Base-by-base conservation (phyloP, 1,140 invertebrate genomes). In the Listronotus oregonensis region DNA sequence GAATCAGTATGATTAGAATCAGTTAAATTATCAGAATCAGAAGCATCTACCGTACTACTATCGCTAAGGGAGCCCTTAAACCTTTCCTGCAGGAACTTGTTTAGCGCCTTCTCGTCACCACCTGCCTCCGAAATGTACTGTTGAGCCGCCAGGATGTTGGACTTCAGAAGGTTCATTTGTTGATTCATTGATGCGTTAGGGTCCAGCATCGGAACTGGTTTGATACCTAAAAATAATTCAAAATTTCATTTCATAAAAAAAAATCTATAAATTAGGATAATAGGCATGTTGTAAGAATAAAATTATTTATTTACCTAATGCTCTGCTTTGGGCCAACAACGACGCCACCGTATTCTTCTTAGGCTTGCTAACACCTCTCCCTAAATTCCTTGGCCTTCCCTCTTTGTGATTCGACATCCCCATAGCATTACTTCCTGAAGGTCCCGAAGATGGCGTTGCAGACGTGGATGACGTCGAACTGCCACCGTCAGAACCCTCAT, bases 271-370 rank as follows among this genome's bases (percentile, higher is more conserved):
- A 12, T 12, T 12, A n/a, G 6, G 9, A 18, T 18, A 51, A 10
- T 21, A 9, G 27, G 49, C 10, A 27, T 6, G 50, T 12, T 9
- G 51, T 37, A 12, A 10, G 32, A 32, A 6, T 3, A 21, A 34
- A n/a, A 32, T 44, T 8, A 40, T 47, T 63, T 4, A n/a, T 27
- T 84, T 78, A 1, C 91, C 90, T 15, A 93, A 82, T 0, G 90
- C 91, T 69, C 92, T 81, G 70, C 90, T 92, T 79, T 93, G 91
- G 0, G 92, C 92, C 18, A 95, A 79, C 31, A 95, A 78, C 18
- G 92, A 94, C 0, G 93, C 93, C 0, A 95, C 93, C 0, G 93
- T 95, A 74, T 94, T 94, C 81, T 95, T 95, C 83, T 94, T 94
- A 27, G 91, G 91, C 75, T 93, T 93, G 67, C 90, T 93, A 4